These are phyloP conservation scores for Probaryconus sp. DNA, from an alignment of 1,140 invertebrate genomes.

Conservation along the genomic window DNA sequence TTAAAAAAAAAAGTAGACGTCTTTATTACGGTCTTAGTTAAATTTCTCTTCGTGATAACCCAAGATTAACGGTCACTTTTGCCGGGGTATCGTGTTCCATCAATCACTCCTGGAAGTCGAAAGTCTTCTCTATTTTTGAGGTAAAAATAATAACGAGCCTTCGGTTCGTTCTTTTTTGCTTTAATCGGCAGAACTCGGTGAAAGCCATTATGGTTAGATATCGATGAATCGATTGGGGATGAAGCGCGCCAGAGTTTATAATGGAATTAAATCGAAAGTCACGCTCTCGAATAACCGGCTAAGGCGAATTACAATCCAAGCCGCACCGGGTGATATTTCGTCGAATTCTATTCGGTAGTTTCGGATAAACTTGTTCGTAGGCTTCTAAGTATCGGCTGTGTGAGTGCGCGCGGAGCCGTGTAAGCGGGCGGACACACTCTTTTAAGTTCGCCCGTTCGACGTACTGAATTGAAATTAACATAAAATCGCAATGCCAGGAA, in stretches of 20 bases:
- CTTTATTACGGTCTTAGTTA: too few relatives aligned
- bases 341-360: slow-evolving; percentile 69
- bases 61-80: slow-evolving; percentile 31
- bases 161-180: background rate
- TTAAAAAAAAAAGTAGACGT: too few relatives aligned
- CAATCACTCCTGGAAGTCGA: slow-evolving; percentile 22
- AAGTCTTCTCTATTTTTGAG: background rate
- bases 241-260: slow-evolving; percentile 28
- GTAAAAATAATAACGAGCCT: slow-evolving; percentile 39
- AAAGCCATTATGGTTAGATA: slow-evolving; percentile 30
- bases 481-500: slow-evolving; percentile 77
- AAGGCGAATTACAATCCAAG: slow-evolving; percentile 70
- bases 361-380: slow-evolving; percentile 69
- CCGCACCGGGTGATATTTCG: slow-evolving; percentile 69
- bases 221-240: slow-evolving; percentile 8
- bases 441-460: slow-evolving; percentile 67
- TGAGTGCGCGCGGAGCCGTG: slow-evolving; percentile 55
- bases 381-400: slow-evolving; percentile 55
- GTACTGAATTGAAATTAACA: slow-evolving; percentile 78
- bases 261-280: slow-evolving; percentile 72
- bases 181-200: background rate
- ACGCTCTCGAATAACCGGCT: slow-evolving; percentile 67
- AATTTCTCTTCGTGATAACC: slow-evolving; percentile 1
- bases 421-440: slow-evolving; percentile 66
- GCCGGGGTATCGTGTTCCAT: slow-evolving; percentile 19